These are phyloP conservation scores for Triplophysa bombifrons DNA, from an alignment of 2,797 vertebrate genomes.

Conservation along the genomic window DNA sequence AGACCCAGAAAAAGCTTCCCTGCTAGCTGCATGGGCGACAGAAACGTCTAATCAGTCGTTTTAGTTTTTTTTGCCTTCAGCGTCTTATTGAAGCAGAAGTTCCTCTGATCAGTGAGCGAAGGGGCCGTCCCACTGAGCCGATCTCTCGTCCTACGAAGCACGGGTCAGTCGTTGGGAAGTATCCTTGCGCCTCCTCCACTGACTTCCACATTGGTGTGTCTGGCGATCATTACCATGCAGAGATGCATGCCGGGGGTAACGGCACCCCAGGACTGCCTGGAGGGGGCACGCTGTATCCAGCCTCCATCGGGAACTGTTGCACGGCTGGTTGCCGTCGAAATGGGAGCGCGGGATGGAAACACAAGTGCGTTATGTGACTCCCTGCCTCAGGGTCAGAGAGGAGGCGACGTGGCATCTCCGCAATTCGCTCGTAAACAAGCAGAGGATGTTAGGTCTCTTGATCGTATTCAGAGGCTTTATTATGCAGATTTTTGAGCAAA, in stretches of 20 bases:
- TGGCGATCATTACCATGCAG: constrained; percentile 75
- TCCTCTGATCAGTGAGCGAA: constrained; percentile 77
- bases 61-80: constrained; percentile 69
- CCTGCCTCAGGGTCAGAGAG: constrained; percentile 76
- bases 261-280: constrained; percentile 83
- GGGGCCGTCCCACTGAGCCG: constrained; percentile 68
- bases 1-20: constrained; percentile 67
- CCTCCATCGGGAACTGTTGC: constrained; percentile 73
- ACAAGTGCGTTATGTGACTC: constrained; percentile 74
- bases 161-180: constrained; percentile 80
- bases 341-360: constrained; percentile 48
- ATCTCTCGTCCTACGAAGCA: constrained; percentile 72
- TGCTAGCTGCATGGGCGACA: constrained; percentile 73
- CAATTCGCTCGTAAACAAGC: constrained; percentile 72
- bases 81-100: constrained; percentile 64
- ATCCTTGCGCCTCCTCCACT: constrained; percentile 69
- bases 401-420: constrained; percentile 65
- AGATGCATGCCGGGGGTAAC: constrained; percentile 62
- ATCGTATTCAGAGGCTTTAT: constrained; percentile 75
- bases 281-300: constrained; percentile 76
- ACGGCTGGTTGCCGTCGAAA: constrained; percentile 59
- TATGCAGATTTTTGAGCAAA: constrained; percentile 74
- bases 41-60: constrained; percentile 79
- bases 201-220: constrained; percentile 66
- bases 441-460: constrained; percentile 74